phyloP scores from a whole-genome alignment of 2,113 vertebrate species.

The Riparia riparia region DNA sequence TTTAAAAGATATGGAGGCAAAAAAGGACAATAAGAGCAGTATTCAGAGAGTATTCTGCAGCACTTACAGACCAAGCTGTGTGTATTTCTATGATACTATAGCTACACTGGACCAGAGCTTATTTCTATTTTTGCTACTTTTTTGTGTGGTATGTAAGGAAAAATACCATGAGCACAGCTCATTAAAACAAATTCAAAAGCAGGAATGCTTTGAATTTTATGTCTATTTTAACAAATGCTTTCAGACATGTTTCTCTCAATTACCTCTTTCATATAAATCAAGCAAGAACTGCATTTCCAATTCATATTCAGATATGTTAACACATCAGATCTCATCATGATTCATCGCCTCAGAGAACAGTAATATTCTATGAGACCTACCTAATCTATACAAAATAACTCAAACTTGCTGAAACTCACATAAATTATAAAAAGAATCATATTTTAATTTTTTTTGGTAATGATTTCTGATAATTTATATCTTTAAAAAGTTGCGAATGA shows the following conservation, averaged over 20 bases:
- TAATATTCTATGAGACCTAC: neutral
- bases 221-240: neutral
- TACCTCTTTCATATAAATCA: neutral
- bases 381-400: neutral
- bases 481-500: neutral
- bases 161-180: neutral
- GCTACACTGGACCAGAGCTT: neutral
- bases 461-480: neutral
- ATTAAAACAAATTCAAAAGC: neutral
- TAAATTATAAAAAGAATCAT: neutral
- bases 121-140: neutral
- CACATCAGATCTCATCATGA: neutral
- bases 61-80: neutral
- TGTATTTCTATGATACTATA: neutral
- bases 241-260: neutral
- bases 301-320: neutral
- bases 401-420: neutral
- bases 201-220: neutral
- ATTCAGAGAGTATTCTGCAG: neutral
- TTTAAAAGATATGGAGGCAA: neutral
- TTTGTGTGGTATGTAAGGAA: neutral
- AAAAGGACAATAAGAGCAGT: neutral
- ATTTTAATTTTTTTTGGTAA: neutral
- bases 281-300: neutral
- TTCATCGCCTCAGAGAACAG: neutral